These are phyloP conservation scores for Karalla daura DNA, from an alignment of 2,797 vertebrate species.

Conservation along the genomic window DNA sequence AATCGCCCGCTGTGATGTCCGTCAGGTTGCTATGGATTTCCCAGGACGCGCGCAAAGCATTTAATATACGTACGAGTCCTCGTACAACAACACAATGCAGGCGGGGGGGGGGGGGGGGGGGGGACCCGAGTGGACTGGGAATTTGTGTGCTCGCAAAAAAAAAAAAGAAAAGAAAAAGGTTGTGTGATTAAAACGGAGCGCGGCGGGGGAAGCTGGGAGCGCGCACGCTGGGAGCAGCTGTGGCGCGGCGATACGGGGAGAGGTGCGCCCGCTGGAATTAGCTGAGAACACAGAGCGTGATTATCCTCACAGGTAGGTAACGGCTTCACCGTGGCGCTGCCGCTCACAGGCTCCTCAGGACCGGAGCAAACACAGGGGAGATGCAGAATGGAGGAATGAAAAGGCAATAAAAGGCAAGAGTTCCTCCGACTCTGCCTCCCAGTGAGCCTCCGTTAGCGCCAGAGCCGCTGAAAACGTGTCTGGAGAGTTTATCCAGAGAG, in stretches of 20 bases:
- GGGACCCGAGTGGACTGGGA: constrained; percentile 38
- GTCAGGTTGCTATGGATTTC: constrained; percentile 47
- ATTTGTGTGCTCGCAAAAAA: constrained; percentile 49
- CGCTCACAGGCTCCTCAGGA: constrained; percentile 2
- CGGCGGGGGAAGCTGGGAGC: constrained; percentile 43
- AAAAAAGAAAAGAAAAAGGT: no score
- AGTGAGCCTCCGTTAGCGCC: no score
- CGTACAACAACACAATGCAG: constrained; percentile 35
- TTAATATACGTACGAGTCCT: constrained; percentile 41
- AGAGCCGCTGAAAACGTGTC: no score
- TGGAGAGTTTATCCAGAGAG: no score
- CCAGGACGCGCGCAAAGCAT: constrained; percentile 41
- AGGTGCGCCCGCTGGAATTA: constrained; percentile 51
- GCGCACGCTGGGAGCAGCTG: constrained; percentile 55
- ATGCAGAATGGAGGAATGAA: neutral
- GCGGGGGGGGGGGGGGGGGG: constrained; percentile 16
- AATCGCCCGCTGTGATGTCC: constrained; percentile 51
- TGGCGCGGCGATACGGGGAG: constrained; percentile 56
- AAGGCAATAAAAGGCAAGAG: neutral
- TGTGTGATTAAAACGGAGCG: constrained; percentile 55
- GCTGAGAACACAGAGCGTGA: constrained; percentile 55
- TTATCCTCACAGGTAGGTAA: constrained; percentile 63
- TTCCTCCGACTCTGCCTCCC: no score
- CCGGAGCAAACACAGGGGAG: constrained; percentile 19
- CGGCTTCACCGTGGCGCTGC: constrained; percentile 25